Percentiles rank a stretch among this genome's conserved stretches.
Evolutionary conservation across 2,113 vertebrate genomes (phyloP).

Genomic region (Nipponia nippon): DNA sequence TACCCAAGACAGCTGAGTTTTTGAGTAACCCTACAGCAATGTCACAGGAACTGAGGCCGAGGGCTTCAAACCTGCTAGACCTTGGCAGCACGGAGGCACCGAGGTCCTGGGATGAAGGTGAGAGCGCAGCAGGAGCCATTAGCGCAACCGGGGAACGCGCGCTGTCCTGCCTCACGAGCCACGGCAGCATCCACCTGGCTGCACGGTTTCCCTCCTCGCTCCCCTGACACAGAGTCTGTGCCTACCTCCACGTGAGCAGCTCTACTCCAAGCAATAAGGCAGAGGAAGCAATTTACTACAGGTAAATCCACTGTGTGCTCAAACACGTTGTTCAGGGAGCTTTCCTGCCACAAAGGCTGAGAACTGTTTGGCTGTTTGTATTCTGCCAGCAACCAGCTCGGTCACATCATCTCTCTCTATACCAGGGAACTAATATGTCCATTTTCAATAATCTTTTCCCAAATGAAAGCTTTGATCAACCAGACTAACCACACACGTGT

Average conservation of each 20-base stretch:
- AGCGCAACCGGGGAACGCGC: fast-evolving
- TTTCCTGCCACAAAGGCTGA: not conserved
- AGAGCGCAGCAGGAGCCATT: not conserved
- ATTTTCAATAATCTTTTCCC: not conserved
- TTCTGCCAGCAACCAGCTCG: not conserved
- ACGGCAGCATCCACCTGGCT: not conserved
- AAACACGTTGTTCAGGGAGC: not conserved
- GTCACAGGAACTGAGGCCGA: not conserved
- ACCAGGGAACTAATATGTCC: not conserved
- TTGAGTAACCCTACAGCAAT: not conserved
- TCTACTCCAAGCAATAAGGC: not conserved
- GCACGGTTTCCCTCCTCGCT: not conserved
- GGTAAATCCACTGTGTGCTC: not conserved
- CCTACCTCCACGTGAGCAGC: not conserved
- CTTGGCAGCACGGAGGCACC: not conserved
- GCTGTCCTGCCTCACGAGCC: not conserved
- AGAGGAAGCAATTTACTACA: not conserved
- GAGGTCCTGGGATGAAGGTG: not conserved
- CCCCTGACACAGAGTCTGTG: not conserved
- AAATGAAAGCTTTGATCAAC: not conserved
- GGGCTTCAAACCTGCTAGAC: not conserved
- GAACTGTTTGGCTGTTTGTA: not conserved
- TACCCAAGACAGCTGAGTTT: not conserved
- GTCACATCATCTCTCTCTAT: not conserved
- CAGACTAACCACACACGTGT: not conserved